Percentiles rank a stretch among this genome's conserved stretches.
phyloP scores from a whole-genome alignment of 2,113 vertebrate genomes.

The Bettongia penicillata region DNA sequence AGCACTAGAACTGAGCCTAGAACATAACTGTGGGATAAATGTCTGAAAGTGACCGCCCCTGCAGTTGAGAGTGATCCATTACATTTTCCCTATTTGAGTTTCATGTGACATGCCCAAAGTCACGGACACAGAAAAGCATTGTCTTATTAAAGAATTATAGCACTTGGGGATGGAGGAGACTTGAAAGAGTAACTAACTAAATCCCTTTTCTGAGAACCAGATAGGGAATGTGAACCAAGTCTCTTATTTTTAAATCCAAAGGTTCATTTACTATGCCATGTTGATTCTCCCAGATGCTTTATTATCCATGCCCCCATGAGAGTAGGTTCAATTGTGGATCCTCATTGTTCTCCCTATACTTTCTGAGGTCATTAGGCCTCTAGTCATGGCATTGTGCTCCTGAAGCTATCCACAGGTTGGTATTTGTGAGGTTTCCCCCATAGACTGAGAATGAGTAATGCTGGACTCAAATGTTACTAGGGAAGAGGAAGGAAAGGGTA shows the following conservation, averaged over 20 bases:
- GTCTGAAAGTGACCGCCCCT: background rate
- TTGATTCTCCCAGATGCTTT: background rate
- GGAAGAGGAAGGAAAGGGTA: background rate
- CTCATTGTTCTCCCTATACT: background rate
- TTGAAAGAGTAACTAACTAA: background rate
- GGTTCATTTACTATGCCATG: background rate
- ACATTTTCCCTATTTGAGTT: background rate
- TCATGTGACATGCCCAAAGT: background rate
- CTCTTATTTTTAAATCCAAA: background rate
- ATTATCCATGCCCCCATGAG: background rate
- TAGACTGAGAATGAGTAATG: background rate
- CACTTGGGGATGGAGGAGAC: background rate
- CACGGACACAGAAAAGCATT: background rate
- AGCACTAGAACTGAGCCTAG: background rate
- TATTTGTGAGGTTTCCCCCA: background rate
- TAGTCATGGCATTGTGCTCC: background rate
- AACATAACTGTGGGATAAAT: background rate
- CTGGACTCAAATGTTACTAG: background rate
- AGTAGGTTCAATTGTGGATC: background rate
- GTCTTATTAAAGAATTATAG: background rate
- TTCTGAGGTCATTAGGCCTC: background rate
- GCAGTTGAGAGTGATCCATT: background rate
- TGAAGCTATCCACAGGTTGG: background rate
- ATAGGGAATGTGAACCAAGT: background rate
- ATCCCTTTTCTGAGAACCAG: background rate